Evolutionary conservation across 1,140 invertebrate species (phyloP).

Genomic region (Limonius californicus): DNA sequence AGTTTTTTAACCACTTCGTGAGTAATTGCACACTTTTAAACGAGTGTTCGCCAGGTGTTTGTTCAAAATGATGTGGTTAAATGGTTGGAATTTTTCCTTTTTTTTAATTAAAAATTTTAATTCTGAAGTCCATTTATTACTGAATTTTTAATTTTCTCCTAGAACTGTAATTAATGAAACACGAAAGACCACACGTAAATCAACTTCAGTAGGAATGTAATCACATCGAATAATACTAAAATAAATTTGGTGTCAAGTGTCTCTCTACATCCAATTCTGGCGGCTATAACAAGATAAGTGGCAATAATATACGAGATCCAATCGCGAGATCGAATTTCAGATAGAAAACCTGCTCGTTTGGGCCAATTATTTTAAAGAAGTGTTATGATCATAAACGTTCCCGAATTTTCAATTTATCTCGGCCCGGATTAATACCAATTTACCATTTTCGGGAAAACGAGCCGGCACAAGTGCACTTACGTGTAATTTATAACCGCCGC

Average conservation of each 20-base stretch:
- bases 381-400: background rate
- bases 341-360: conserved; percentile 8
- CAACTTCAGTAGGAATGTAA: background rate
- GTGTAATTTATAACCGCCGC: background rate
- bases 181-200: background rate
- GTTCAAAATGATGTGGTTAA: no score
- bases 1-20: no score
- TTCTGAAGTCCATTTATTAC: no score
- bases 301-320: conserved; percentile 9
- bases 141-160: no score
- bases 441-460: background rate
- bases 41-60: no score
- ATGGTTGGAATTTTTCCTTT: no score
- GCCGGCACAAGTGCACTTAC: background rate
- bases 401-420: background rate
- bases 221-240: background rate
- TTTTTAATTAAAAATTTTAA: no score
- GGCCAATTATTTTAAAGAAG: conserved; percentile 16
- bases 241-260: conserved; percentile 2
- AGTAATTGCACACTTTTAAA: no score
- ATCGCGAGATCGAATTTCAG: conserved; percentile 15
- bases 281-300: conserved; percentile 17
- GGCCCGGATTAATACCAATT: background rate
- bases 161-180: background rate
- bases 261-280: background rate